Base-by-base conservation (phyloP, 2,888 invertebrate genomes). In the Aleiodes leptofemur region DNA sequence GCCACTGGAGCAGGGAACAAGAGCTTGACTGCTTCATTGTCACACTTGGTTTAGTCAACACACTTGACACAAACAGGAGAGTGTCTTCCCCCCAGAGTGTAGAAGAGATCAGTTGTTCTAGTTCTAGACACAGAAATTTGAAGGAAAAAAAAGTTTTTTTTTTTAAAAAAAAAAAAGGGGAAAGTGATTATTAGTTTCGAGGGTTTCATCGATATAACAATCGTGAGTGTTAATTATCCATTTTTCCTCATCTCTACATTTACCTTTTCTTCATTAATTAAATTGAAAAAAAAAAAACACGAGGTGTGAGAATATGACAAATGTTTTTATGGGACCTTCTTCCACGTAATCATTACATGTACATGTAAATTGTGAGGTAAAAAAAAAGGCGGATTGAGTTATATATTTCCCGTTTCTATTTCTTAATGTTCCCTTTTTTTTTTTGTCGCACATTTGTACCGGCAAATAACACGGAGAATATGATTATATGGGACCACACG, bases 401-500 rank as follows among this genome's bases (percentile, higher is more conserved):
- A 50, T 43, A 73, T 72, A 69, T 61, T 11, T 72, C 69, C 72
- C 57, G 55, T 66, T 69, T 57, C 31, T 29, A 59, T 69, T n/a
- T 64, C 69, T 68, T 9, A 43, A 51, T 56, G 8, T 14, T 31
- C 56, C 56, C 23, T 50, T 23, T 64, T 72, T 23, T 64, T 72
- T 73, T 69, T 64, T 29, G 31, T 57, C 23, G 31, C 50, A 69
- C 51, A 38, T 43, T 23, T 23, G 7, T 9, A 57, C 51, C 75
- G 74, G 38, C 59, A 61, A 69, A 59, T 34, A 56, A 56, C 68
- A 51, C 73, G 74, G 72, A 70, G 68, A 61, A 53, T 68, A 48
- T 70, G 78, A 79, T 79, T 77, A 78, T 78, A 78, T 72, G 74
- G 74, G 79, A 77, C 78, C 74, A 78, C 72, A 79, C 43, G 55